Percentiles rank a stretch among this genome's conserved stretches.
Evolutionary conservation across 2,113 vertebrate species (phyloP).

Genomic region (Calonectris borealis): DNA sequence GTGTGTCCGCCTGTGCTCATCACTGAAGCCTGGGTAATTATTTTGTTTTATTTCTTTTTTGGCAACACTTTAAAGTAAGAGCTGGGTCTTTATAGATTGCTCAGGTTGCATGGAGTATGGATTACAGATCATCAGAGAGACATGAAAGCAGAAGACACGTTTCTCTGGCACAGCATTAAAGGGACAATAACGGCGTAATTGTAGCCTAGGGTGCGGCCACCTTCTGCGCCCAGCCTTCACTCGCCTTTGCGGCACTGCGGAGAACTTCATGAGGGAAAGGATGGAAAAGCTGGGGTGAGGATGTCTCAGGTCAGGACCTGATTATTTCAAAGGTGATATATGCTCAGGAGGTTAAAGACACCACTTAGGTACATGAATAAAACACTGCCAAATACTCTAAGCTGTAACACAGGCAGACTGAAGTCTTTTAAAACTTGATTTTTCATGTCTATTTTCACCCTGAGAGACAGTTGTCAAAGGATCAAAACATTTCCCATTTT

Average conservation of each 20-base stretch:
- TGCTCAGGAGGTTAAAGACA: constrained; percentile 28
- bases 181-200: constrained; percentile 37
- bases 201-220: constrained; percentile 38
- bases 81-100: constrained; percentile 54
- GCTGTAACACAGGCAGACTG: not conserved
- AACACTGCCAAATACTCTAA: constrained; percentile 17
- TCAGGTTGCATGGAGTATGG: constrained; percentile 52
- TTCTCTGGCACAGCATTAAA: constrained; percentile 63
- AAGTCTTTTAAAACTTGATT: constrained; percentile 15
- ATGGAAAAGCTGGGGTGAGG: not conserved
- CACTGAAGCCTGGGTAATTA: constrained; percentile 12
- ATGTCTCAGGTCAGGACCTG: constrained; percentile 21
- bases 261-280: not conserved
- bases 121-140: constrained; percentile 53
- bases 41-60: constrained; percentile 51
- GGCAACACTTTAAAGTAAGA: constrained; percentile 60
- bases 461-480: not conserved
- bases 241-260: not conserved
- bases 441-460: not conserved
- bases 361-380: constrained; percentile 36
- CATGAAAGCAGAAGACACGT: constrained; percentile 45
- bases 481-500: constrained; percentile 21
- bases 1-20: not conserved
- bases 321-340: constrained; percentile 44
- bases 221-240: not conserved